These are phyloP conservation scores for Mythimna lalbum DNA, from an alignment of 2,888 invertebrate species.

Conservation along the genomic window DNA sequence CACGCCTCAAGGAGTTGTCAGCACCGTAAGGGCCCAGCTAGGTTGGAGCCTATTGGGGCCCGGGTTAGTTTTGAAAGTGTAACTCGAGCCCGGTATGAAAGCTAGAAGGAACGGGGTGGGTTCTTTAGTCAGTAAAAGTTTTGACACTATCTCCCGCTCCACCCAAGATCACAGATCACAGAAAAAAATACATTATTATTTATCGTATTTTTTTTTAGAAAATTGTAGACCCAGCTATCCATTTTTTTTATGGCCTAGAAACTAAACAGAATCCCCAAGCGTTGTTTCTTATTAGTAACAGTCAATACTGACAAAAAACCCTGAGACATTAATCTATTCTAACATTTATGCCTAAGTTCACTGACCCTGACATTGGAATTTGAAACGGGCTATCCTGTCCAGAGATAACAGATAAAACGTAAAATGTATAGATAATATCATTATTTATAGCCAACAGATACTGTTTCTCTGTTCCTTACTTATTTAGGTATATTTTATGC, in stretches of 20 bases:
- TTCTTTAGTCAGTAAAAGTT: too few species aligned
- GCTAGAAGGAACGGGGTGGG: too few species aligned
- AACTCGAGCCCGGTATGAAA: too few species aligned
- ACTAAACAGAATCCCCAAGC: not conserved
- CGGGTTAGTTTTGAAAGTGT: too few species aligned
- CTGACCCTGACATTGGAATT: slow-evolving; percentile 29
- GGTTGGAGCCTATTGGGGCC: too few species aligned
- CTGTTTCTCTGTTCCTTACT: slow-evolving; percentile 34
- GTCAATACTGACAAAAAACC: not conserved
- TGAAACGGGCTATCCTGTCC: slow-evolving; percentile 16
- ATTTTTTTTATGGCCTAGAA: not conserved
- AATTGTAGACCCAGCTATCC: too few species aligned
- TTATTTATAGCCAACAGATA: slow-evolving; percentile 58
- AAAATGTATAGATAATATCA: slow-evolving; percentile 57
- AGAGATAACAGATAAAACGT: slow-evolving; percentile 55
- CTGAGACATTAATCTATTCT: not conserved
- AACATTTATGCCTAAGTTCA: slow-evolving; percentile 28
- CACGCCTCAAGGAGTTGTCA: too few species aligned
- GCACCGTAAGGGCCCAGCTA: too few species aligned
- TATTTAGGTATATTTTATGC: slow-evolving; percentile 26
- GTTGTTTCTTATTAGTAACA: not conserved
- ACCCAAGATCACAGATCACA: too few species aligned
- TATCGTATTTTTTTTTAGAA: too few species aligned
- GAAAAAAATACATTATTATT: too few species aligned
- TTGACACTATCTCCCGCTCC: too few species aligned